Conservation (phyloP, 1,140 invertebrate genomes). For the Drosophila ogumai region DNA sequence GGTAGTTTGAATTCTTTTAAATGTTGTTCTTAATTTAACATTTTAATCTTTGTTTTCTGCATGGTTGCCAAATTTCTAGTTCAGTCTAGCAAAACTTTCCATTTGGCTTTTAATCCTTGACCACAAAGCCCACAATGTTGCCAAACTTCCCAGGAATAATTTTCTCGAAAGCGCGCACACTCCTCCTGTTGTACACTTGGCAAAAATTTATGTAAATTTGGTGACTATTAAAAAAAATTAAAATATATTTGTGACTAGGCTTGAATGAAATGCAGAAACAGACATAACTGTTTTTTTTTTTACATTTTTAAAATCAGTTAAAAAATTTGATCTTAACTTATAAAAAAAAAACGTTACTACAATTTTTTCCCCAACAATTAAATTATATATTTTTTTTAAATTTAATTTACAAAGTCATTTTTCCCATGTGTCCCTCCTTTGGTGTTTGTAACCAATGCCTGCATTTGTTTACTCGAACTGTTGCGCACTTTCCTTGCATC, state of each 20-base stretch:
- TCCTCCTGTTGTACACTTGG: neutral
- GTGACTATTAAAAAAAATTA: neutral
- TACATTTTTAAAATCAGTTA: no score
- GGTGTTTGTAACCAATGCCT: conserved; percentile 7
- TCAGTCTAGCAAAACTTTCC: neutral
- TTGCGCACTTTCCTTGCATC: conserved; percentile 34
- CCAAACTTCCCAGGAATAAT: conserved; percentile 7
- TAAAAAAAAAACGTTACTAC: no score
- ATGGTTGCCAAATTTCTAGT: neutral
- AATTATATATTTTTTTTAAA: no score
- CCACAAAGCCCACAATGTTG: conserved; percentile 1
- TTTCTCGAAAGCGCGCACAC: neutral
- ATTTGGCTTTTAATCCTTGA: conserved; percentile 1
- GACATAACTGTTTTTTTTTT: no score
- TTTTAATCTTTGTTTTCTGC: neutral
- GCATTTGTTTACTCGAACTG: conserved; percentile 29
- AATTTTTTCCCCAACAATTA: no score
- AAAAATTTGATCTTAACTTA: no score
- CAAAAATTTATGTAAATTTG: neutral
- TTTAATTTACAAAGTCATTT: neutral
- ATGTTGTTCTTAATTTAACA: neutral
- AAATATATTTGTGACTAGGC: neutral
- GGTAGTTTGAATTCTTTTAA: neutral
- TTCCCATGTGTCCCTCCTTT: neutral
- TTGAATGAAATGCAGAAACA: no score